Percentiles rank a stretch among this genome's conserved stretches.
These are phyloP conservation scores for Ceramica pisi DNA, from an alignment of 2,888 invertebrate species.

Conservation along the genomic window DNA sequence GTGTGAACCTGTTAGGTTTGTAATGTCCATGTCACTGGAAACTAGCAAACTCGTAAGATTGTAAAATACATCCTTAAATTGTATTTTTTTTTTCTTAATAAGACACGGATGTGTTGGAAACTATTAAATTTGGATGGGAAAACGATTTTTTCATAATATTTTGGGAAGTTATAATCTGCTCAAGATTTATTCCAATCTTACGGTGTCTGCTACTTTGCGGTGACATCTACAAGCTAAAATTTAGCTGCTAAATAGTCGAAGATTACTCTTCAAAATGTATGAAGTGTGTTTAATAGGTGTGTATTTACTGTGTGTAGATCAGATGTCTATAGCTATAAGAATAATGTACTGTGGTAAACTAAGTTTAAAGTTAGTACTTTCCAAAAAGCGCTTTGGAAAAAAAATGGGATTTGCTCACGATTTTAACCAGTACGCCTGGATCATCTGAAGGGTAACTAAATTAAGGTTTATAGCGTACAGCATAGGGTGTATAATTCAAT, in stretches of 20 bases:
- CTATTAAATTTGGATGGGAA: too few species aligned
- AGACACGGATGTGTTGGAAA: too few species aligned
- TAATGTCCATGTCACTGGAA: too few species aligned
- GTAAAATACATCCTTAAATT: too few species aligned
- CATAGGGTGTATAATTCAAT: constrained; percentile 9
- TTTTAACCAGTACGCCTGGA: constrained; percentile 24
- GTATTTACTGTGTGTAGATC: constrained; percentile 20
- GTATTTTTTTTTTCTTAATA: too few species aligned
- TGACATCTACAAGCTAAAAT: too few species aligned
- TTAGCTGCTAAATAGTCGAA: not conserved
- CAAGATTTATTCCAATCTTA: too few species aligned
- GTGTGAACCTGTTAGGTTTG: too few species aligned
- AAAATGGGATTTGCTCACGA: constrained; percentile 6
- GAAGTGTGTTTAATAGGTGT: constrained; percentile 14
- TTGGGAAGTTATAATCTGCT: too few species aligned
- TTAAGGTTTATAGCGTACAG: not conserved
- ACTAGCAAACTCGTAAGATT: too few species aligned
- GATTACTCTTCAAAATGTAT: not conserved
- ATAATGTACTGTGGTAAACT: constrained; percentile 15
- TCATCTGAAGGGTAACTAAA: constrained; percentile 16
- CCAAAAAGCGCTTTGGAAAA: not conserved
- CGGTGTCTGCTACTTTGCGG: too few species aligned
- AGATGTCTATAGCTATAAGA: constrained; percentile 14
- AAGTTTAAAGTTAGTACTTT: constrained; percentile 1
- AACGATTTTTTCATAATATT: too few species aligned